These are phyloP conservation scores for Neocloeon triangulifer DNA, from an alignment of 1,140 invertebrate genomes.

Conservation along the genomic window DNA sequence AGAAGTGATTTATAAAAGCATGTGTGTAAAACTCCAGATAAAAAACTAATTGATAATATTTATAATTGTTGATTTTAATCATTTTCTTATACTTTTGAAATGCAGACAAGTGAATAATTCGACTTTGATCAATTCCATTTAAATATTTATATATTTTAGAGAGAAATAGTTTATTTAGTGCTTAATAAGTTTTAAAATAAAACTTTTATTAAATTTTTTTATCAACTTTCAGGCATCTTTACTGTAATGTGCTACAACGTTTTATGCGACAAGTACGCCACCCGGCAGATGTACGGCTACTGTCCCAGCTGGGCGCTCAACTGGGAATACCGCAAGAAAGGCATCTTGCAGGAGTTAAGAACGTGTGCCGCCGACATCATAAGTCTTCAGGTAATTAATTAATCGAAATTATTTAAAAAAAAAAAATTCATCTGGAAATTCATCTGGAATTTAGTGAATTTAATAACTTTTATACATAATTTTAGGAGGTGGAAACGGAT, in stretches of 20 bases:
- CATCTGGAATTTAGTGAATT: too few species aligned
- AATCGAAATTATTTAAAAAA: conserved; percentile 2
- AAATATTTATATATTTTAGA: too few species aligned
- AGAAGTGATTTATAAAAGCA: too few species aligned
- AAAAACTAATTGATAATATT: too few species aligned
- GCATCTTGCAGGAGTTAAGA: conserved; percentile 90
- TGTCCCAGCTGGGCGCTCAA: conserved; percentile 92
- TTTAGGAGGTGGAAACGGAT: conserved; percentile 92
- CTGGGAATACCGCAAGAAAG: conserved; percentile 96
- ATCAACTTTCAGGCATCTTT: conserved; percentile 79
- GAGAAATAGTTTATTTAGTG: too few species aligned
- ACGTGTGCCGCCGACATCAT: conserved; percentile 97
- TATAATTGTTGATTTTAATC: too few species aligned
- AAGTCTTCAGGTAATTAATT: conserved; percentile 48
- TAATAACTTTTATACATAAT: not conserved
- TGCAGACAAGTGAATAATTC: too few species aligned
- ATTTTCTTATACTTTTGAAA: too few species aligned
- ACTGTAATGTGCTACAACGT: conserved; percentile 99
- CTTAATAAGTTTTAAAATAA: too few species aligned
- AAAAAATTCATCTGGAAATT: not conserved
- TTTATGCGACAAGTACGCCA: conserved; percentile 96
- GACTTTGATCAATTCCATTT: too few species aligned
- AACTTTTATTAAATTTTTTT: too few species aligned
- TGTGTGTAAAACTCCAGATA: too few species aligned
- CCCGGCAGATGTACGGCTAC: conserved; percentile 91